Evolutionary conservation across 2,797 vertebrate species (phyloP), one percentile per base, ranked within the genome.

Genomic region (Ctenopoma kingsleyae): DNA sequence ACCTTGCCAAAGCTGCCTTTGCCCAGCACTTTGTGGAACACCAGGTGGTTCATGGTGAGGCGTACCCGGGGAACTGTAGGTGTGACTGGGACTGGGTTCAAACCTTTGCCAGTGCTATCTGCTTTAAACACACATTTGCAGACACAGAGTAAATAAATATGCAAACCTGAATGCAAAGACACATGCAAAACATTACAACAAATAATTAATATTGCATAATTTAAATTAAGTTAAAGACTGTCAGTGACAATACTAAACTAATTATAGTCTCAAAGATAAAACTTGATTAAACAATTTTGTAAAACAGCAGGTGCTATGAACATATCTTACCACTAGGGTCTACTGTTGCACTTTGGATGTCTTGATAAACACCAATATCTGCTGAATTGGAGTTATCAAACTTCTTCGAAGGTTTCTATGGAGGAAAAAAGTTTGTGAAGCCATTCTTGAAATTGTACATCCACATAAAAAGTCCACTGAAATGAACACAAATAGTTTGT

Each of bases 1-100:
- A 99, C 98, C 95, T 99, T 99, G 71, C 98, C 98, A 74, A 99
- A 99, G 88, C 98, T 99, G 87, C 98, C 98, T 93, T 99, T 99
- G 50, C 98, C 98, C 78, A 99, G 93, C 65, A 99, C 96, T 84
- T 99, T 99, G 81, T 95, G 95, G 89, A 99, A 96, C n/a, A 85
- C 78, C 74, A 99, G 96, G 76, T 95, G 94, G 27, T 94, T 94
- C 0, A 96, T 60, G 71, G 68, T 94, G 89, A 98, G 90, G n/a
- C 52, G 93, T 11, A 82, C 77, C 32, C 85, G 82, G 40, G 86
- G 17, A 51, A n/a, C 74, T 0, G 84, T 27, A 27, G 74, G 20
- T 19, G 62, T 0, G 0, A 57, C 27, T 67, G 89, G 73, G 27
- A 64, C 0, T 6, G 63, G 81, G 7, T 50, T 78, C 54, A 41